Evolutionary conservation across 2,797 vertebrate species (phyloP).

Genomic region (Molossus molossus): DNA sequence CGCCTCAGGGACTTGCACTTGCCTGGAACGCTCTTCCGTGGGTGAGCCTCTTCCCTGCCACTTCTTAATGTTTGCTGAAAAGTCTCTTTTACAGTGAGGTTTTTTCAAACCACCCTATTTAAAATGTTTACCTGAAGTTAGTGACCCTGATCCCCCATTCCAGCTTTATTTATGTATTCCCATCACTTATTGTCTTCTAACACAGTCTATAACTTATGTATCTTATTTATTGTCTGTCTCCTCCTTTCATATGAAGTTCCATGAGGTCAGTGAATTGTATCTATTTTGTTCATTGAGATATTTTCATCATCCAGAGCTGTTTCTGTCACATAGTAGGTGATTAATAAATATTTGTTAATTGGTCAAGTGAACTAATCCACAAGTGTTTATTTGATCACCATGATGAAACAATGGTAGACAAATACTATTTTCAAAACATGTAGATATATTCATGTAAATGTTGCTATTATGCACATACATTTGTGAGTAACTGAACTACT

Average conservation of each 20-base stretch:
- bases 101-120: not conserved
- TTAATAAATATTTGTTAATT: not conserved
- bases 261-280: not conserved
- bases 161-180: not conserved
- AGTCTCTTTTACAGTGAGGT: not conserved
- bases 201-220: not conserved
- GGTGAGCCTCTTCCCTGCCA: not conserved
- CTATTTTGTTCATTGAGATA: not conserved
- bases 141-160: not conserved
- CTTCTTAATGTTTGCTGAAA: conserved; percentile 35
- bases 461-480: not conserved
- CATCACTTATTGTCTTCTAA: not conserved
- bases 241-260: not conserved
- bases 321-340: not conserved
- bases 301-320: conserved; percentile 2
- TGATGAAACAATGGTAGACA: conserved; percentile 11
- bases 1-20: not conserved
- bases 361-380: not conserved
- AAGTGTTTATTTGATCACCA: not conserved
- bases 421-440: not conserved
- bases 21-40: not conserved
- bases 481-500: not conserved
- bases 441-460: not conserved
- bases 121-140: not conserved
- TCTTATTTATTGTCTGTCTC: not conserved